Conservation (phyloP, 2,888 invertebrate genomes). For the Pterostichus madidus region DNA sequence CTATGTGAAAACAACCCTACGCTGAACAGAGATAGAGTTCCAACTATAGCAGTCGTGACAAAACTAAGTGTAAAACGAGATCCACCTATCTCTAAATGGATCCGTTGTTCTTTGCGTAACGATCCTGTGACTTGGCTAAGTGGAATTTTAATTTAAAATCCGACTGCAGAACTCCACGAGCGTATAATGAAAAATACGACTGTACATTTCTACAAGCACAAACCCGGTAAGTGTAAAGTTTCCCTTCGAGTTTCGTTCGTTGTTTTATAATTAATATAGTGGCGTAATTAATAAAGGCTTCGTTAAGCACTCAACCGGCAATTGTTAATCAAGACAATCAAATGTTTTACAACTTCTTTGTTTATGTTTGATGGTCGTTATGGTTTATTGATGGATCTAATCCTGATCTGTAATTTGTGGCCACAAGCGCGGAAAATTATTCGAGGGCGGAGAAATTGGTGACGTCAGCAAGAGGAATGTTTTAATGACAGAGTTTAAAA, state of each 20-base stretch:
- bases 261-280: slow-evolving; percentile 58
- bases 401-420: slow-evolving; percentile 33
- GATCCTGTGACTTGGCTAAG: slow-evolving; percentile 55
- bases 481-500: slow-evolving; percentile 16
- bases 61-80: slow-evolving; percentile 62
- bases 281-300: slow-evolving; percentile 39
- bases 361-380: slow-evolving; percentile 40
- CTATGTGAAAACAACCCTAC: neutral
- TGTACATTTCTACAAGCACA: neutral
- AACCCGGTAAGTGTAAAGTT: slow-evolving; percentile 53
- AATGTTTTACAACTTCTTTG: slow-evolving; percentile 32
- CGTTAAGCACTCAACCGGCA: neutral
- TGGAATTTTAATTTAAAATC: slow-evolving; percentile 65
- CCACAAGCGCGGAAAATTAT: slow-evolving; percentile 30
- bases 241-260: slow-evolving; percentile 42
- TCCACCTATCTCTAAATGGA: slow-evolving; percentile 58
- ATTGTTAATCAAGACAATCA: slow-evolving; percentile 34
- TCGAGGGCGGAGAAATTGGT: slow-evolving; percentile 6
- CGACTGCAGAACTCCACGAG: slow-evolving; percentile 5
- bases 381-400: slow-evolving; percentile 43
- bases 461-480: slow-evolving; percentile 27
- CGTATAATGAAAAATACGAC: slow-evolving; percentile 52
- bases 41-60: neutral
- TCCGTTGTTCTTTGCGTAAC: slow-evolving; percentile 58
- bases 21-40: neutral